Evolutionary conservation across 2,113 vertebrate species (phyloP), one percentile per base, ranked within the genome.

Genomic region (Ciconia boyciana): DNA sequence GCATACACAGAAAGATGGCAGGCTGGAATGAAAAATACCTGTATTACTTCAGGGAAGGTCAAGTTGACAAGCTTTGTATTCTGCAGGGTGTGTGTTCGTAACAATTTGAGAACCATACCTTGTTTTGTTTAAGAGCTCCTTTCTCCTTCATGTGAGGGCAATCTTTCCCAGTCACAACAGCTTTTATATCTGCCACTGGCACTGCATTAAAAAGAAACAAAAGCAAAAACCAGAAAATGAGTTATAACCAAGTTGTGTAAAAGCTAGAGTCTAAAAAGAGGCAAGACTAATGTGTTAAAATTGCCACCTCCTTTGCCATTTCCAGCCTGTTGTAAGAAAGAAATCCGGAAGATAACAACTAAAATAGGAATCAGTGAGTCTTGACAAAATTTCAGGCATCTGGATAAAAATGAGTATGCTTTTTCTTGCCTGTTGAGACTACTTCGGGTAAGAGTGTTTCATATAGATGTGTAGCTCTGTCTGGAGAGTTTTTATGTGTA

Each of bases 71-170:
- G 78, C 44, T 84, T 62, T 52, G 36, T 34, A 36, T 29, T 62
- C 78, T 52, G 61, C 48, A 72, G 81, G 69, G 11, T 36, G 34
- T 6, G 10, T 18, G 36, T 64, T 57, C 32, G 9, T 29, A 90
- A 52, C 11, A 70, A 71, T 66, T 51, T 60, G 65, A 95, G 96
- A 97, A 62, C 21, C 83, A 54, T 98, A 99, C 99, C 99, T 99
- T 99, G 97, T 99, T 99, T 98, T 99, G 99, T 98, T 99, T 99
- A 95, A 99, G 99, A 96, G 99, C 99, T 98, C 99, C 99, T 97
- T 99, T 99, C 97, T 99, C 99, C 98, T 99, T 99, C 99, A 99
- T 99, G 95, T 99, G 99, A 95, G 99, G 99, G 96, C 99, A 99
- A 97, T 99, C 99, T 95, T 99, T 99, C 94, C 99, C 99, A 68